A percentile compares a stretch with the other conserved stretches of the same genome.
phyloP scores from a whole-genome alignment of 2,888 invertebrate genomes.

The Chromoteleia sp. region DNA sequence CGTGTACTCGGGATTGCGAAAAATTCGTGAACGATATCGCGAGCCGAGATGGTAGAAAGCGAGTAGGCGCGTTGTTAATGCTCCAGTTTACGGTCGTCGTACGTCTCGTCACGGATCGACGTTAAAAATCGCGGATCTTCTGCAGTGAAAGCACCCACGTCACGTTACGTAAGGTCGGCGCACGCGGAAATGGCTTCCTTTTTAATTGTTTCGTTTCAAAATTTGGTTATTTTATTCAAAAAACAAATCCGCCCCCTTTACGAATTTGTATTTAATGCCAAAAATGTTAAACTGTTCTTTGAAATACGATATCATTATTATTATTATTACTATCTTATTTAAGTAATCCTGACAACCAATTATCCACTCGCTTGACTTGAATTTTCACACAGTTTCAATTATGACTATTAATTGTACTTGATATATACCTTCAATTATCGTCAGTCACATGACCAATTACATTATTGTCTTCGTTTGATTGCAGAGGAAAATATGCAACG shows the following conservation, averaged over 20 bases:
- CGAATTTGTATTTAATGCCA: no score
- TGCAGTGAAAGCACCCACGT: constrained; percentile 65
- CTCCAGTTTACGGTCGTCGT: constrained; percentile 63
- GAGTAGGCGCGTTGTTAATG: constrained; percentile 62
- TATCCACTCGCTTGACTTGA: no score
- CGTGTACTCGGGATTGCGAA: constrained; percentile 32
- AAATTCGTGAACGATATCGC: constrained; percentile 51
- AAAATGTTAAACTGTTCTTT: no score
- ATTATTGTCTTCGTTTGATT: constrained; percentile 83
- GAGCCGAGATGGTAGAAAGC: constrained; percentile 60
- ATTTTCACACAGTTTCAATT: no score
- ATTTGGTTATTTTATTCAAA: no score
- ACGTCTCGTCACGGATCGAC: constrained; percentile 57
- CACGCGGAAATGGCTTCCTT: constrained; percentile 36
- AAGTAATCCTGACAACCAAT: no score
- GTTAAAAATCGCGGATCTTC: constrained; percentile 53
- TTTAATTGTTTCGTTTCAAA: constrained; percentile 24
- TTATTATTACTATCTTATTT: no score
- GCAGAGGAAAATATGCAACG: constrained; percentile 98
- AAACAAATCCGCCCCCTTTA: no score
- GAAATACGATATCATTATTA: no score
- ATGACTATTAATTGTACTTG: no score
- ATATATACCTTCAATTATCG: no score
- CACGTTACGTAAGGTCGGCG: constrained; percentile 51
- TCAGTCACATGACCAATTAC: no score